Conservation (phyloP, 2,797 vertebrate genomes). For the Coregonus ussuriensis region DNA sequence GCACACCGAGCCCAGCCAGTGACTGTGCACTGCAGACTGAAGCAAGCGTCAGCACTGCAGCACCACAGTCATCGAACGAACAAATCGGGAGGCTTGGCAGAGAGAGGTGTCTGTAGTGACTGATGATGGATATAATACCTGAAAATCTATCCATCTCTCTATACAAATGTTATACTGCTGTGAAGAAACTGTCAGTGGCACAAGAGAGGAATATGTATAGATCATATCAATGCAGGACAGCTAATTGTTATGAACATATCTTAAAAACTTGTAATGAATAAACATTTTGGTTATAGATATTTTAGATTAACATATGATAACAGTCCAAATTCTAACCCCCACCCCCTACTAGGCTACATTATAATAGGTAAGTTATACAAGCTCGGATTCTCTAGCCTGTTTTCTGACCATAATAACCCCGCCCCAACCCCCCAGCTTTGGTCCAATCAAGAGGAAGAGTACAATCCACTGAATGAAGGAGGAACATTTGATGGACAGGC, state of each 20-base stretch:
- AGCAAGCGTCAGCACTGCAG: slow-evolving; percentile 46
- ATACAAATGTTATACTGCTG: not conserved
- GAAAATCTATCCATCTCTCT: not conserved
- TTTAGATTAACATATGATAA: not conserved
- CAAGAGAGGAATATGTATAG: not conserved
- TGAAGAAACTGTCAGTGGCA: not conserved
- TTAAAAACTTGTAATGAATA: not conserved
- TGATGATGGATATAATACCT: not conserved
- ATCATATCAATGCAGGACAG: not conserved
- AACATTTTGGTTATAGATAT: not conserved
- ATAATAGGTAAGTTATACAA: not conserved
- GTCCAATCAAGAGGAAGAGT: slow-evolving; percentile 60
- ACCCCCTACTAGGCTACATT: not conserved
- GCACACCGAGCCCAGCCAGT: slow-evolving; percentile 42
- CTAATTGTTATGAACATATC: not conserved
- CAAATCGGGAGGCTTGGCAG: slow-evolving; percentile 3
- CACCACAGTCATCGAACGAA: not conserved
- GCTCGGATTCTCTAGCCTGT: not conserved
- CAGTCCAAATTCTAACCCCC: not conserved
- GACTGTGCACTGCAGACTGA: slow-evolving; percentile 62
- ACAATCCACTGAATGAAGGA: slow-evolving; percentile 76
- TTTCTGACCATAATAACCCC: not conserved
- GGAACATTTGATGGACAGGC: slow-evolving; percentile 68
- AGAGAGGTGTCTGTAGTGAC: not conserved
- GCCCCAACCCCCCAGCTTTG: slow-evolving; percentile 32